These are phyloP conservation scores for Sinocyclocheilus maitianheensis DNA, from an alignment of 2,113 vertebrate species.

Conservation along the genomic window DNA sequence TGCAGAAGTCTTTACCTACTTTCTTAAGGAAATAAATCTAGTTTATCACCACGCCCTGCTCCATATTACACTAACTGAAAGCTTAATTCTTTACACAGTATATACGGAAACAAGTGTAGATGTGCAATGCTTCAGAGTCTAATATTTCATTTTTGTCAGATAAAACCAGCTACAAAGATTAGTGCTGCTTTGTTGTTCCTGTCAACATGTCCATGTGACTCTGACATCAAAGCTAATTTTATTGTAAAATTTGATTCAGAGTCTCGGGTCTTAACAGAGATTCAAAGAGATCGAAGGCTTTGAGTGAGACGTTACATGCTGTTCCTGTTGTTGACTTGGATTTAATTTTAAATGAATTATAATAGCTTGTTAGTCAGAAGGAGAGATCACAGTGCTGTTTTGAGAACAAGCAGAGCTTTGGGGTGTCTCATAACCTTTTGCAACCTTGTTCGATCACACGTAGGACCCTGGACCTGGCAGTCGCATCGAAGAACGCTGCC, in stretches of 20 bases:
- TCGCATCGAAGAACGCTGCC: slow-evolving; percentile 43
- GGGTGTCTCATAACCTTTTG: slow-evolving; percentile 33
- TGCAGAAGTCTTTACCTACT: background rate
- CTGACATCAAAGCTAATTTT: background rate
- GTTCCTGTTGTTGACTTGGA: background rate
- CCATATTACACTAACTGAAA: background rate
- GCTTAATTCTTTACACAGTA: background rate
- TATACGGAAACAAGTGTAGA: background rate
- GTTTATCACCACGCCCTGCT: background rate
- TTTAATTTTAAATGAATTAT: background rate
- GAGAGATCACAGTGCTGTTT: slow-evolving; percentile 1
- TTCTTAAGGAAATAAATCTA: background rate
- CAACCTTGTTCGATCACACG: slow-evolving; percentile 46
- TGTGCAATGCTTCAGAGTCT: background rate
- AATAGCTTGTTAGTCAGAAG: background rate
- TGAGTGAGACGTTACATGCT: background rate
- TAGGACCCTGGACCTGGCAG: slow-evolving; percentile 50
- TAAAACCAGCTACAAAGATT: background rate
- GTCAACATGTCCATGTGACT: background rate
- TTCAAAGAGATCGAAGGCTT: background rate
- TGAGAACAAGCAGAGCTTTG: background rate
- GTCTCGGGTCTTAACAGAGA: background rate
- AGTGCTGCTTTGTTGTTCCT: background rate
- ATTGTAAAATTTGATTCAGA: background rate
- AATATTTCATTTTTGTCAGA: background rate